phyloP scores from a whole-genome alignment of 2,113 vertebrate species.

The Balaeniceps rex region DNA sequence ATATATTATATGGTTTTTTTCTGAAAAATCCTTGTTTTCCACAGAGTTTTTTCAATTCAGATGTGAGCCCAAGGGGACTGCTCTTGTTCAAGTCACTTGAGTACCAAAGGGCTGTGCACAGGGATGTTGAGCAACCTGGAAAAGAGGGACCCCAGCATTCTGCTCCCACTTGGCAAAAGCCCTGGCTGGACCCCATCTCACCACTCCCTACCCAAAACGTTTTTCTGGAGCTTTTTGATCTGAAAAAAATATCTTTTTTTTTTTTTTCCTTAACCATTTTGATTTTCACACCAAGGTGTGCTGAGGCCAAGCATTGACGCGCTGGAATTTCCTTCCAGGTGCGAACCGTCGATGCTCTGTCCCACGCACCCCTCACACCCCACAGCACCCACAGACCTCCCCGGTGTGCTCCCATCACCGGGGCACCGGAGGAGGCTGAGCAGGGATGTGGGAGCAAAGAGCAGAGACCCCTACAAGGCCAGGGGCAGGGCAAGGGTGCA shows the following conservation, averaged over 20 bases:
- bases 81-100: background rate
- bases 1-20: accelerated
- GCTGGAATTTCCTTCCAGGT: background rate
- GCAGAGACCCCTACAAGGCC: background rate
- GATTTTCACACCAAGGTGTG: background rate
- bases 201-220: background rate
- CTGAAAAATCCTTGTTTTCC: background rate
- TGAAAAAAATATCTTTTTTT: background rate
- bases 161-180: background rate
- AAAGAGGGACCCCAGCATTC: background rate
- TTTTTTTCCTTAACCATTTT: background rate
- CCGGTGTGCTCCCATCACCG: accelerated
- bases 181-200: background rate
- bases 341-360: background rate
- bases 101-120: background rate
- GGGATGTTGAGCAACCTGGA: background rate
- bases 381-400: background rate
- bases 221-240: background rate
- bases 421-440: background rate
- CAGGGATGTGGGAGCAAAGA: background rate
- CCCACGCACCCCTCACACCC: background rate
- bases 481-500: background rate
- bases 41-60: background rate
- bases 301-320: accelerated
- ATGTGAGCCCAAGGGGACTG: background rate